Evolutionary conservation across 2,797 vertebrate genomes (phyloP).

Genomic region (Delichon dasypus): DNA sequence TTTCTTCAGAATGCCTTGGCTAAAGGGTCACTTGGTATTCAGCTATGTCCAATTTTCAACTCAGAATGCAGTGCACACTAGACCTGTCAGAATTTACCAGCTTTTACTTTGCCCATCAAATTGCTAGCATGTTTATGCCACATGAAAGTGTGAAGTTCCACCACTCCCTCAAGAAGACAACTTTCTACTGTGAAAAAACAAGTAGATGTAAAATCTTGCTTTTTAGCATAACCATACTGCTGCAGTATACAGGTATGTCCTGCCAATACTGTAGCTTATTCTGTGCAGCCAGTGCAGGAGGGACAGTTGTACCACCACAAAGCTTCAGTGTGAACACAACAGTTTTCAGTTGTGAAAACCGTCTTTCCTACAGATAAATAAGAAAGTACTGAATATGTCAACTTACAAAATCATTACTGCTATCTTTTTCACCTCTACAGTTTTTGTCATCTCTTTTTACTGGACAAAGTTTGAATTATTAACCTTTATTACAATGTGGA

Average conservation of each 20-base stretch:
- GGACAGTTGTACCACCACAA: accelerated
- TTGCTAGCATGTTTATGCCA: background rate
- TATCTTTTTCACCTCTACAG: background rate
- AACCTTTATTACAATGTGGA: background rate
- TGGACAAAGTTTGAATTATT: background rate
- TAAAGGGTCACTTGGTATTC: conserved; percentile 8
- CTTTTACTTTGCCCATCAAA: background rate
- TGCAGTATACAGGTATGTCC: background rate
- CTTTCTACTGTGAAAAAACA: background rate
- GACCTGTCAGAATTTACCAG: background rate
- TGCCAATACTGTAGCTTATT: background rate
- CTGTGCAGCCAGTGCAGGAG: background rate
- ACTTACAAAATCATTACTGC: background rate
- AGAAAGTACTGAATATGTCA: background rate
- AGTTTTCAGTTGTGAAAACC: background rate
- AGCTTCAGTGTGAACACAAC: background rate
- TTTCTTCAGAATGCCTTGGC: conserved; percentile 30
- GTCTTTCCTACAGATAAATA: background rate
- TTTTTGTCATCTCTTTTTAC: background rate
- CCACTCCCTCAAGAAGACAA: background rate
- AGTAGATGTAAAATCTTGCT: background rate
- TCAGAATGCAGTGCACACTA: conserved; percentile 5
- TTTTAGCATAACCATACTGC: background rate
- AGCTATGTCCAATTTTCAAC: conserved; percentile 15
- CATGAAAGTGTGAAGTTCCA: background rate